phyloP scores from a whole-genome alignment of 1,140 invertebrate species.

The Ganaspis sp. region DNA sequence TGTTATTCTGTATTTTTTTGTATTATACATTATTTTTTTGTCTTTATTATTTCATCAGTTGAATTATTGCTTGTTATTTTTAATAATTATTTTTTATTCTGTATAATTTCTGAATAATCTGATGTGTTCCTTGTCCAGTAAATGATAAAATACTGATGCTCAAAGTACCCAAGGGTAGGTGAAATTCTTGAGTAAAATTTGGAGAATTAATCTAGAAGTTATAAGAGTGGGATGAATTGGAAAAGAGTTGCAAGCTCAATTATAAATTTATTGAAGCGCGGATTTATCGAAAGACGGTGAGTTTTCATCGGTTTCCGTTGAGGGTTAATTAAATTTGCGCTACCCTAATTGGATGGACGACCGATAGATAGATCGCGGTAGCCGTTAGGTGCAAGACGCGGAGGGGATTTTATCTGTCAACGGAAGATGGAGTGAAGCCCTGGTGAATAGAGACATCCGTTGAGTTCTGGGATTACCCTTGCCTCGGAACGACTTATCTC shows the following conservation, averaged over 20 bases:
- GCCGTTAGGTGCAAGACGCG: constrained; percentile 49
- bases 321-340: constrained; percentile 72
- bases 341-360: constrained; percentile 71
- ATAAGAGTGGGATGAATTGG: not conserved
- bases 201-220: not conserved
- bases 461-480: constrained; percentile 72
- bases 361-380: constrained; percentile 61
- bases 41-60: too few species aligned
- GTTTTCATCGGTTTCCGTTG: constrained; percentile 54
- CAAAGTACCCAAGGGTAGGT: not conserved
- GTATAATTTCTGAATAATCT: too few species aligned
- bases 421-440: constrained; percentile 76
- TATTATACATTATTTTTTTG: too few species aligned
- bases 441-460: constrained; percentile 71
- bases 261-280: constrained; percentile 31
- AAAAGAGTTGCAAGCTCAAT: constrained; percentile 11
- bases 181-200: not conserved
- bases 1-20: too few species aligned
- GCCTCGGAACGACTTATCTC: constrained; percentile 33
- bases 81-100: too few species aligned
- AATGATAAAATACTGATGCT: too few species aligned
- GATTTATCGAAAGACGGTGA: constrained; percentile 54
- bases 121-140: too few species aligned
- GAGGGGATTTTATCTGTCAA: constrained; percentile 74
- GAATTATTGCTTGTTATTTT: too few species aligned